phyloP scores from a whole-genome alignment of 2,113 vertebrate species.

The Pyxicephalus adspersus region DNA sequence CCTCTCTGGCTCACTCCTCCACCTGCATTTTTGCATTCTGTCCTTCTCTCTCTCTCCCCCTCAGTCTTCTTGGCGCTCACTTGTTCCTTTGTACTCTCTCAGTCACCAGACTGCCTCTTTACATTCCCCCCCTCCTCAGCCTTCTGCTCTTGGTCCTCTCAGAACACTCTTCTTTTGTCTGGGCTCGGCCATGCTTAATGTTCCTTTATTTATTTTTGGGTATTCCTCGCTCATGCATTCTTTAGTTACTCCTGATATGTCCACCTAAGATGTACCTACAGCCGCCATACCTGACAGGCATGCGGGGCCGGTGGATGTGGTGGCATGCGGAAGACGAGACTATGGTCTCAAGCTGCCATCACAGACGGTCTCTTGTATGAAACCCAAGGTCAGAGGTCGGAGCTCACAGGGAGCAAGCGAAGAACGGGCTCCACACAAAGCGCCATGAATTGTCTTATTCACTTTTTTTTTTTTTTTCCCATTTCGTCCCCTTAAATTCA shows the following conservation, averaged over 20 bases:
- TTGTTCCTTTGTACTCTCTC: conserved; percentile 8
- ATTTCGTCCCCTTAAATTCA: not conserved
- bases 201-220: no score
- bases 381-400: not conserved
- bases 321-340: not conserved
- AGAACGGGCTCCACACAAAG: not conserved
- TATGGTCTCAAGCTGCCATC: not conserved
- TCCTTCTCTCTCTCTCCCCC: conserved; percentile 1
- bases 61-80: conserved; percentile 4
- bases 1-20: not conserved
- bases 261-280: not conserved
- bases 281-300: not conserved
- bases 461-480: not conserved
- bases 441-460: conserved; percentile 22
- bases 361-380: conserved; percentile 4
- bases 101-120: not conserved
- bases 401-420: conserved; percentile 9
- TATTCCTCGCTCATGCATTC: no score
- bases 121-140: not conserved
- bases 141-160: not conserved
- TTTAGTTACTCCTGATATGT: no score
- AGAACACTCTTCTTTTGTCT: not conserved
- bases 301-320: not conserved
- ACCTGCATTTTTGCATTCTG: conserved; percentile 12
- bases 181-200: not conserved